Percentiles rank a stretch among this genome's conserved stretches.
phyloP scores from a whole-genome alignment of 2,113 vertebrate species.

The Ifrita kowaldi region DNA sequence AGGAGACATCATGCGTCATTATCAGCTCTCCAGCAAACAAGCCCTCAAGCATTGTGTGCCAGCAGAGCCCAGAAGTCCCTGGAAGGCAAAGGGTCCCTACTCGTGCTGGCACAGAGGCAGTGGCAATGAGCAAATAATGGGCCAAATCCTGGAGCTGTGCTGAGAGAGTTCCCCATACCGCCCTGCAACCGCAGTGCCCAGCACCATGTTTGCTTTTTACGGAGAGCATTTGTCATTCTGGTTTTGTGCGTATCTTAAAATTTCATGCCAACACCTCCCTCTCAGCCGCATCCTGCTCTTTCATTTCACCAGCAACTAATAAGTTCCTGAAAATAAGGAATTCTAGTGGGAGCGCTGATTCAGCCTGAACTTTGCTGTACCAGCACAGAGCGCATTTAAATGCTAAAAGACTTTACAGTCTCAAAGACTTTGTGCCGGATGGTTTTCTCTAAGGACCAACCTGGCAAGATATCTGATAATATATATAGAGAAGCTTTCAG shows the following conservation, averaged over 20 bases:
- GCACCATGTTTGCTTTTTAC: accelerated
- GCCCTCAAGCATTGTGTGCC: background rate
- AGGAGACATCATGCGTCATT: background rate
- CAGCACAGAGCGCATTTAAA: background rate
- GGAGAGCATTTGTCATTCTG: background rate
- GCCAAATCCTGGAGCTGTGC: accelerated
- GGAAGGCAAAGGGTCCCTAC: background rate
- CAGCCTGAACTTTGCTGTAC: background rate
- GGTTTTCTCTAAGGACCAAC: background rate
- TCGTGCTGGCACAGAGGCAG: accelerated
- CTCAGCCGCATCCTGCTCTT: background rate
- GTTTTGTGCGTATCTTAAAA: background rate
- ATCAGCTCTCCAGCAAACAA: background rate
- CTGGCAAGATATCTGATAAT: background rate
- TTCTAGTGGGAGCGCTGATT: background rate
- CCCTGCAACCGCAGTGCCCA: background rate
- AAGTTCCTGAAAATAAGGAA: background rate
- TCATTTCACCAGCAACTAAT: background rate
- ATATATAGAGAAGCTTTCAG: background rate
- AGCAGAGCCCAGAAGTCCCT: background rate
- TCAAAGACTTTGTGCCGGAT: background rate
- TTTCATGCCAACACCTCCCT: accelerated
- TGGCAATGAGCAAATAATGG: accelerated
- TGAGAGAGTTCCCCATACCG: accelerated
- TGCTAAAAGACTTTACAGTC: background rate